Conservation (phyloP, 1,140 invertebrate genomes). For the Dendroctonus ponderosae region DNA sequence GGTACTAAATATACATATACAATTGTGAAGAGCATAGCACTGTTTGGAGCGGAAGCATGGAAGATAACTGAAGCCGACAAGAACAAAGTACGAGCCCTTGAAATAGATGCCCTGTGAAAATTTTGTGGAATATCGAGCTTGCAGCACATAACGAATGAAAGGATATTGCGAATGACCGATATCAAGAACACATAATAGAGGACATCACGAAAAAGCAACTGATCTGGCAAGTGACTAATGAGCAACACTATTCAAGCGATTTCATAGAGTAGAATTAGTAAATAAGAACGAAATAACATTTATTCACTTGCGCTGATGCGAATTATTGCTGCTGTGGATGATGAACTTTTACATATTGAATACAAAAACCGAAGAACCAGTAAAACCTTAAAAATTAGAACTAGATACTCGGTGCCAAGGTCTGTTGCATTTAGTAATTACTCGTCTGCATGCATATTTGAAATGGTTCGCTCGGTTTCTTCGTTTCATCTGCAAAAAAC, state of each 20-base stretch:
- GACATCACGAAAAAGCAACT: neutral
- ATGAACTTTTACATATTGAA: conserved; percentile 10
- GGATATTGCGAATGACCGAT: no score
- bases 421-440: conserved; percentile 30
- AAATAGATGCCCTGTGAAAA: no score
- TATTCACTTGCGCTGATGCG: neutral
- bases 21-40: no score
- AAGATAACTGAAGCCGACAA: no score
- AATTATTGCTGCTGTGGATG: neutral
- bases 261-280: no score
- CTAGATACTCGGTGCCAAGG: conserved; percentile 25
- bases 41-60: no score
- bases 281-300: neutral
- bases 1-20: no score
- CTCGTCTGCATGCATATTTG: conserved; percentile 28
- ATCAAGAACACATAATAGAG: no score
- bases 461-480: conserved; percentile 26
- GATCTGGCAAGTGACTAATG: neutral
- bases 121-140: no score
- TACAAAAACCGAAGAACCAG: conserved; percentile 7
- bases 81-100: no score
- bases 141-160: no score
- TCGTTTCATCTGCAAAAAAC: conserved; percentile 23
- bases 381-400: conserved; percentile 29
- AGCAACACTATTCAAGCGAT: no score